phyloP scores from a whole-genome alignment of 2,888 invertebrate genomes.

The Lepidocyrtoides sp. region DNA sequence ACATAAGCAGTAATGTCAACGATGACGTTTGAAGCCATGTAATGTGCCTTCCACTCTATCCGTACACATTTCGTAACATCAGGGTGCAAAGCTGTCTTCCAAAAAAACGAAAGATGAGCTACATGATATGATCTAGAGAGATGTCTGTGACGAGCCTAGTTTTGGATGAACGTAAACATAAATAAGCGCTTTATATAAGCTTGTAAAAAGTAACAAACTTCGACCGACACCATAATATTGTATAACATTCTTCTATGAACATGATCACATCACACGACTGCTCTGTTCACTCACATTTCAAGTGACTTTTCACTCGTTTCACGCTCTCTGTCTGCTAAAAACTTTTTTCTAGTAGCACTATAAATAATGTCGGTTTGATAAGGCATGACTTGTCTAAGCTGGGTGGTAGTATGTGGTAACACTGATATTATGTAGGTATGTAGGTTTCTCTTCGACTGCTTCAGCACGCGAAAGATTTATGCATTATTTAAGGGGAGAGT shows the following conservation, averaged over 20 bases:
- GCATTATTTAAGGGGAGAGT: conserved; percentile 60
- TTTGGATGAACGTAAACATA: conserved; percentile 4
- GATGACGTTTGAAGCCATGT: conserved; percentile 47
- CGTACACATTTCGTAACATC: background rate
- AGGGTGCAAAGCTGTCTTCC: background rate
- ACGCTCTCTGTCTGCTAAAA: background rate
- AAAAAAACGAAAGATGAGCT: background rate
- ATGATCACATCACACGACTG: background rate
- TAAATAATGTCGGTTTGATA: conserved; percentile 34
- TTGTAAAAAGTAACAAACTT: background rate
- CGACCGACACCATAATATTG: conserved; percentile 3
- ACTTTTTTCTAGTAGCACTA: background rate
- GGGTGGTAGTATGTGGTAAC: background rate
- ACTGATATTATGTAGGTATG: no score
- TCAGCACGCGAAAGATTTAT: conserved; percentile 54
- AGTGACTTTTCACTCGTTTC: background rate
- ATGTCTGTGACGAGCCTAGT: no score
- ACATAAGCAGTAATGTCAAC: background rate
- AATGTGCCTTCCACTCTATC: no score
- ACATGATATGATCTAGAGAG: background rate
- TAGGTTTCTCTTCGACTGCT: background rate
- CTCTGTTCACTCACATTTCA: background rate
- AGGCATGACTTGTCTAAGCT: conserved; percentile 7
- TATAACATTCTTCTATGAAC: conserved; percentile 8
- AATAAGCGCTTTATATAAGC: background rate